These are phyloP conservation scores for Lepidurus couesii DNA, from an alignment of 1,140 invertebrate species.

Conservation along the genomic window DNA sequence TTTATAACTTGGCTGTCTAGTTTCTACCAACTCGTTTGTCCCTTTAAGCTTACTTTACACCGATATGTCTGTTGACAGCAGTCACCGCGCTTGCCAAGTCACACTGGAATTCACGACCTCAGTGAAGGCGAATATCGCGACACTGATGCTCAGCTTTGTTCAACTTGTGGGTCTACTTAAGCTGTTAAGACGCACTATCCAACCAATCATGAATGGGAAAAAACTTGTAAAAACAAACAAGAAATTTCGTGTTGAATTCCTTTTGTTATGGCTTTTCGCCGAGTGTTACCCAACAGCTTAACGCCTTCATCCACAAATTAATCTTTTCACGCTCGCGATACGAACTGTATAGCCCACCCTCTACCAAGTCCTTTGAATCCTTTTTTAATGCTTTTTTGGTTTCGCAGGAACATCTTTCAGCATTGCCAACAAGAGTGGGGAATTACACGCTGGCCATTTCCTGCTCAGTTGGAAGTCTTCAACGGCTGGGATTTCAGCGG, in stretches of 20 bases:
- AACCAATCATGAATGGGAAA: no score
- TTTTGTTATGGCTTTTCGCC: background rate
- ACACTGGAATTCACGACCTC: no score
- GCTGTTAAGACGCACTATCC: no score
- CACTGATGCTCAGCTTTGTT: no score
- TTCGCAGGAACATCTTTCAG: background rate
- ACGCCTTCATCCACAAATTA: constrained; percentile 22
- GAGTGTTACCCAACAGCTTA: background rate
- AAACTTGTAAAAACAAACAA: background rate
- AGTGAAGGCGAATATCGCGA: no score
- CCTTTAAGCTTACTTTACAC: no score
- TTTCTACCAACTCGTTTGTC: background rate
- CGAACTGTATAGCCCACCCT: background rate
- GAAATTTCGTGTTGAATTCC: background rate
- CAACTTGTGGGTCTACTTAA: no score
- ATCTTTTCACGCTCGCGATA: constrained; percentile 6
- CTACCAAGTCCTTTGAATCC: background rate
- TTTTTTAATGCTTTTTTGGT: background rate
- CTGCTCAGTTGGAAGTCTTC: constrained; percentile 4
- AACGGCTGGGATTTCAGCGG: background rate
- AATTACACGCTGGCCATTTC: constrained; percentile 15
- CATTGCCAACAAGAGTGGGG: constrained; percentile 3
- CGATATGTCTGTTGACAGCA: no score
- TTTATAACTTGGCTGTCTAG: no score
- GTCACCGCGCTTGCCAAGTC: no score